phyloP scores from a whole-genome alignment of 1,140 invertebrate genomes.

The Trichoplusia ni region DNA sequence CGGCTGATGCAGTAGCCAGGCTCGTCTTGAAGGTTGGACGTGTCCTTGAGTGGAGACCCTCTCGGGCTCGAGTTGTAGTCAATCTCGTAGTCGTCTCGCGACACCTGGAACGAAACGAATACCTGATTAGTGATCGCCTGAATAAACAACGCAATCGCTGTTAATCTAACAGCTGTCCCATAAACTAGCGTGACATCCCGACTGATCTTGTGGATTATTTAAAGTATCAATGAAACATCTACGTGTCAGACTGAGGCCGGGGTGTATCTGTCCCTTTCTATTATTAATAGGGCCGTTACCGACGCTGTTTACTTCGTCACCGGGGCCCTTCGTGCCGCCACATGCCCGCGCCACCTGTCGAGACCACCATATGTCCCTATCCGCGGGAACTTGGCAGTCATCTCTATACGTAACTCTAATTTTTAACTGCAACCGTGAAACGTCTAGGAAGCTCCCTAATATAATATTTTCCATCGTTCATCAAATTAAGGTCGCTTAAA shows the following conservation, averaged over 20 bases:
- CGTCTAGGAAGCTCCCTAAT: constrained; percentile 48
- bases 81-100: constrained; percentile 72
- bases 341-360: constrained; percentile 69
- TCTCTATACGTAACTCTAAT: background rate
- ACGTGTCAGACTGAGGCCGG: constrained; percentile 51
- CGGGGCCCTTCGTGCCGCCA: constrained; percentile 64
- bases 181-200: constrained; percentile 41
- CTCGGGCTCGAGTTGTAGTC: constrained; percentile 72
- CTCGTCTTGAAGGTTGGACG: constrained; percentile 75
- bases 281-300: constrained; percentile 40
- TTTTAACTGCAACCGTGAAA: constrained; percentile 43
- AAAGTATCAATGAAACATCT: constrained; percentile 59
- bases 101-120: constrained; percentile 67
- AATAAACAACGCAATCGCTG: constrained; percentile 18
- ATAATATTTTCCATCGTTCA: constrained; percentile 11
- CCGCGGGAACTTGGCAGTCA: constrained; percentile 38
- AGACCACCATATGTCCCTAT: constrained; percentile 47
- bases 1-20: constrained; percentile 69
- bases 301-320: constrained; percentile 49
- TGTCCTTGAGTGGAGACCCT: constrained; percentile 73
- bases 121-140: constrained; percentile 25
- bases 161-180: constrained; percentile 42
- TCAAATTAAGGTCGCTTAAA: constrained; percentile 3
- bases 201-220: constrained; percentile 55
- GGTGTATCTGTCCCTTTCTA: constrained; percentile 50